Percentiles rank a stretch among this genome's conserved stretches.
Evolutionary conservation across 2,797 vertebrate species (phyloP).

Genomic region (Acropternis orthonyx): DNA sequence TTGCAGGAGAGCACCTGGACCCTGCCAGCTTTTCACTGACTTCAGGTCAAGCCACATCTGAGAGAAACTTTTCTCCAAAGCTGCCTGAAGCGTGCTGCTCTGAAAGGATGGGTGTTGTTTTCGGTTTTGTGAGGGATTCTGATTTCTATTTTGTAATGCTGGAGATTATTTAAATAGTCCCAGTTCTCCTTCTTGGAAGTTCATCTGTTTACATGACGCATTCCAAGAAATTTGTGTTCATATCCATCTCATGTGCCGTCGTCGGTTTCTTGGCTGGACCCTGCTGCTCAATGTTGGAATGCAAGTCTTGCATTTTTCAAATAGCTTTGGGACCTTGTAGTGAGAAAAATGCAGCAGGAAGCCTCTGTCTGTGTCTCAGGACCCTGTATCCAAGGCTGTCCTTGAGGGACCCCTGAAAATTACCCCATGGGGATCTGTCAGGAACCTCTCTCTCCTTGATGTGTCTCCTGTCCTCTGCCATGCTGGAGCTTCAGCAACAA

Average conservation of each 20-base stretch:
- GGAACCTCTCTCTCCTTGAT: neutral
- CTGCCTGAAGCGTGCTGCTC: neutral
- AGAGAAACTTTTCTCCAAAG: neutral
- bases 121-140: neutral
- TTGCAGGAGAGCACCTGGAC: neutral
- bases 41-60: neutral
- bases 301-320: conserved; percentile 41
- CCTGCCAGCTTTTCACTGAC: neutral
- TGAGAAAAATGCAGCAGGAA: neutral
- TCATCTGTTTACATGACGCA: neutral
- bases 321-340: neutral
- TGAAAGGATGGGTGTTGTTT: neutral
- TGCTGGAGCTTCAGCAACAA: neutral
- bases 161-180: conserved; percentile 32
- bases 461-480: neutral
- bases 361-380: neutral
- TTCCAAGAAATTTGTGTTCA: neutral
- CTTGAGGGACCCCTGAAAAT: neutral
- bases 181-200: conserved; percentile 26
- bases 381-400: neutral
- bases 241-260: neutral
- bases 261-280: neutral
- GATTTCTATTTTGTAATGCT: conserved; percentile 18
- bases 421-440: neutral
- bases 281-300: conserved; percentile 2